Evolutionary conservation across 1,140 invertebrate species (phyloP), one percentile per base, ranked within the genome.

Genomic region (Drosophila grimshawi): DNA sequence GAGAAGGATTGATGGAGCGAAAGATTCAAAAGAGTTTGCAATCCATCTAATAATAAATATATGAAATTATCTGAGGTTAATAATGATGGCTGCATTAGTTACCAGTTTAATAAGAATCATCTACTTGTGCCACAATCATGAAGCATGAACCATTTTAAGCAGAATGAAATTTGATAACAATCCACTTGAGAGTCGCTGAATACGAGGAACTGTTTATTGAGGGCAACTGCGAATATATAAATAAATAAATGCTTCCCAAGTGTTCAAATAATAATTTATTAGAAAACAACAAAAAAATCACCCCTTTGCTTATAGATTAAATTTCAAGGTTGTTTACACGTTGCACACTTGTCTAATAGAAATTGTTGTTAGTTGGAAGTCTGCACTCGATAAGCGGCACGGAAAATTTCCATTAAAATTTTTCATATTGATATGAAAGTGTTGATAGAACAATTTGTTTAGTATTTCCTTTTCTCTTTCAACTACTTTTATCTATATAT

Each of bases 371-470:
- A 5, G 39, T 48, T 45, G 6, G 19, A 19, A 46, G 48, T 57
- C n/a, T 39, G 1, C 32, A 33, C 11, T 48, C 41, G 57, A 51
- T 55, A 53, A 60, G 46, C 30, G 6, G 45, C 56, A 67, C 76
- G 80, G 72, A 83, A 83, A 83, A 62, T 71, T 72, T 60, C 41
- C 80, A 79, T 76, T 51, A 63, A 60, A 80, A 57, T 64, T 65
- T 64, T 64, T 33, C 48, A 56, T 32, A 48, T 46, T 65, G 41
- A 51, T 8, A 30, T 4, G 29, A 45, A 56, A 65, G 32, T 53
- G 49, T 46, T 19, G 19, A 19, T 19, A 19, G 19, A 19, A 19
- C 39, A 10, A n/a, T 37, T 7, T 48, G 32, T 62, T 8, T 49
- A 19, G 19, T 19, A 19, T 19, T 19, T 19, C 45, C 1, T 35